Percentiles rank a stretch among this genome's conserved stretches.
Conservation (phyloP, 2,888 invertebrate species). For the Augiades crinisus region DNA sequence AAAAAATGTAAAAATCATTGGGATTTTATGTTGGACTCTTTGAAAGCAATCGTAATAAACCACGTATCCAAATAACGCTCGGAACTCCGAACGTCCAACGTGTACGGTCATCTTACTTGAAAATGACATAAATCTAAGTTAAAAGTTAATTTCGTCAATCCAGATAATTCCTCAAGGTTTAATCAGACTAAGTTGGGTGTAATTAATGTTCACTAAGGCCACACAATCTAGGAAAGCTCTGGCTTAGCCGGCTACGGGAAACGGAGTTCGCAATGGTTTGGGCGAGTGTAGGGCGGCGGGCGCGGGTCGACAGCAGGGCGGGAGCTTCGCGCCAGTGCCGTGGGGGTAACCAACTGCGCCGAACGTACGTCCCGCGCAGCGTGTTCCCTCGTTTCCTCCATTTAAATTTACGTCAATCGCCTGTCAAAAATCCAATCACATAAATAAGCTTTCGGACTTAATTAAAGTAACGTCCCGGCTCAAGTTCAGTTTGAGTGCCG, state of each 20-base stretch:
- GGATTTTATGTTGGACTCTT: too few relatives aligned
- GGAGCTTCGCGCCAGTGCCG: constrained; percentile 51
- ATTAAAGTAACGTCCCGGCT: constrained; percentile 25
- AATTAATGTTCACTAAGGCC: constrained; percentile 81
- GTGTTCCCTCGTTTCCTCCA: constrained; percentile 41
- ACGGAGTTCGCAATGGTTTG: constrained; percentile 57
- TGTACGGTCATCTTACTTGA: constrained; percentile 9
- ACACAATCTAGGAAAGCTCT: constrained; percentile 77
- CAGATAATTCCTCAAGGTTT: constrained; percentile 80
- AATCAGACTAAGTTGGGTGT: constrained; percentile 80
- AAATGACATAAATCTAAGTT: constrained; percentile 75
- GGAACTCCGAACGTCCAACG: too few relatives aligned
- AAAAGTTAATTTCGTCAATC: constrained; percentile 81
- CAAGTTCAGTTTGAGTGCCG: constrained; percentile 3
- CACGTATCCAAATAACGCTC: too few relatives aligned
- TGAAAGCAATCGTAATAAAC: too few relatives aligned
- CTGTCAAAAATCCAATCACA: constrained; percentile 52
- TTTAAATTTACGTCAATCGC: constrained; percentile 61
- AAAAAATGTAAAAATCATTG: too few relatives aligned
- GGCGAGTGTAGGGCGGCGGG: constrained; percentile 37
- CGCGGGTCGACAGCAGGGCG: constrained; percentile 34
- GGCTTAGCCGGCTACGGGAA: constrained; percentile 66
- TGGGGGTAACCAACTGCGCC: constrained; percentile 55
- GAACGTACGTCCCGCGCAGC: constrained; percentile 46
- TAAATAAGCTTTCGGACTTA: constrained; percentile 30